Evolutionary conservation across 2,797 vertebrate species (phyloP).

Genomic region (Platyrinchus mystaceus): DNA sequence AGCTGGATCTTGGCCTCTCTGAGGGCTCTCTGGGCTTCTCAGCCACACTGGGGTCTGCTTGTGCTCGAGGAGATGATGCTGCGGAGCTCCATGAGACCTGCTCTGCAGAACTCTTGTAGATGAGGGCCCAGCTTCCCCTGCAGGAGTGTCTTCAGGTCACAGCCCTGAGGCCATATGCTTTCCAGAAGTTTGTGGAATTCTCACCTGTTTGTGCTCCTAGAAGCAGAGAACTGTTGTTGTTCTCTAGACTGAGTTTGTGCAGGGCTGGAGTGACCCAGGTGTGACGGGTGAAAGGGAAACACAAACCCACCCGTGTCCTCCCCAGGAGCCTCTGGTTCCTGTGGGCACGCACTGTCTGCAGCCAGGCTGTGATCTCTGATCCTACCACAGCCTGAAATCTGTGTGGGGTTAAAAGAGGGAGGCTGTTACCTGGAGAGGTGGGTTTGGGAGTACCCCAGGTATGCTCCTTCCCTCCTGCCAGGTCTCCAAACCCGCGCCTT

Average conservation of each 20-base stretch:
- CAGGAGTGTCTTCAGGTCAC: background rate
- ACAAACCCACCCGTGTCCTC: background rate
- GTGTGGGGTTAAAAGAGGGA: background rate
- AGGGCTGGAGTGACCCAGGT: background rate
- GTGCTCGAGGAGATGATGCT: accelerated
- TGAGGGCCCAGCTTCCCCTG: background rate
- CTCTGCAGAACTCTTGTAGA: background rate
- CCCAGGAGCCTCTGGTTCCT: background rate
- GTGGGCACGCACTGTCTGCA: background rate
- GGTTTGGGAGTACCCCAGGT: background rate
- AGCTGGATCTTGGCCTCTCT: background rate
- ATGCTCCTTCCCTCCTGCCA: background rate
- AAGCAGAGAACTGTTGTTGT: background rate
- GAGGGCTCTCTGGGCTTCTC: background rate
- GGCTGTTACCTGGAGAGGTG: background rate
- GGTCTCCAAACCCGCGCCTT: background rate
- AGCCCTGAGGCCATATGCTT: background rate
- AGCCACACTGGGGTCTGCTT: background rate
- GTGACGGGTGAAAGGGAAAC: background rate
- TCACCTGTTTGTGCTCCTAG: background rate
- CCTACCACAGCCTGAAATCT: background rate
- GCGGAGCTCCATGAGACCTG: background rate
- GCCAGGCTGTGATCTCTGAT: background rate
- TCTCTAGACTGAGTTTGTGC: background rate
- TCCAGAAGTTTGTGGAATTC: background rate